These are phyloP conservation scores for Gasterosteus aculeatus DNA, from an alignment of 2,113 vertebrate genomes.

Conservation along the genomic window DNA sequence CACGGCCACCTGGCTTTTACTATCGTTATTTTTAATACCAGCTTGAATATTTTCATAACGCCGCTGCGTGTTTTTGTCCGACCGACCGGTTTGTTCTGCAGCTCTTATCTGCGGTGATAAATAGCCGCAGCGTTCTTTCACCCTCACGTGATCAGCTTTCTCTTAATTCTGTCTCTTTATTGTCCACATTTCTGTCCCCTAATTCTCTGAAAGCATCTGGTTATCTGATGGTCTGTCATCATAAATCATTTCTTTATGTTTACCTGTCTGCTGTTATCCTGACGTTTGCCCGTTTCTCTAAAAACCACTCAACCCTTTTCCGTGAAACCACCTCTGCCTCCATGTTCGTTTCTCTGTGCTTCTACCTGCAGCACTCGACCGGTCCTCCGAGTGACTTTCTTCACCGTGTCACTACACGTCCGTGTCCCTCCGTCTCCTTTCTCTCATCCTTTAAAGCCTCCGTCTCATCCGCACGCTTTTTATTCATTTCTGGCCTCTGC, in stretches of 20 bases:
- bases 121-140: slow-evolving; percentile 77
- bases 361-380: neutral
- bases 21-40: too few species aligned
- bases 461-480: neutral
- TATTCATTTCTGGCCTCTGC: neutral
- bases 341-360: neutral
- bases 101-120: slow-evolving; percentile 75
- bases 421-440: neutral
- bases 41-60: too few species aligned
- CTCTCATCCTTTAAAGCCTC: neutral
- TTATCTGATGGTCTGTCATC: neutral
- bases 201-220: neutral
- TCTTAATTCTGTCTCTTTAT: neutral
- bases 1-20: too few species aligned
- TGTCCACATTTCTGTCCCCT: neutral
- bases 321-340: neutral
- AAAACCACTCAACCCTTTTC: neutral
- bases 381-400: neutral
- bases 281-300: neutral
- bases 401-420: neutral
- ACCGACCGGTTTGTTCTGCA: slow-evolving; percentile 68
- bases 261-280: slow-evolving; percentile 8
- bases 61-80: slow-evolving; percentile 31
- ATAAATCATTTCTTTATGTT: neutral
- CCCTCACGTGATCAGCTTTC: slow-evolving; percentile 72